Evolutionary conservation across 1,140 invertebrate genomes (phyloP), one percentile per base, ranked within the genome.

Genomic region (Lepeophtheirus salmonis): DNA sequence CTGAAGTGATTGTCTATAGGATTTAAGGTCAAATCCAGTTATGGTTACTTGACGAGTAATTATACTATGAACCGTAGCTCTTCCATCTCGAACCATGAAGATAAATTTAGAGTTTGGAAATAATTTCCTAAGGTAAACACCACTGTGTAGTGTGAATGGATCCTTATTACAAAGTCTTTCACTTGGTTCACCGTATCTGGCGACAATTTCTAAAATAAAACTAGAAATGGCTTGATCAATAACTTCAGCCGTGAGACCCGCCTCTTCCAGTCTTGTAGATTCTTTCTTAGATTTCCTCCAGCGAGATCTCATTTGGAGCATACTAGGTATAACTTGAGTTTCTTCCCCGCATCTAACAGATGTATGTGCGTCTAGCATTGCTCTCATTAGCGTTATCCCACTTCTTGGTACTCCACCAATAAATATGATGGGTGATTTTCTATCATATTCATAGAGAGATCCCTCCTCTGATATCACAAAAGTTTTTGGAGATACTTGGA

Each of bases 291-390:
- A 89, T 70, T 87, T 89, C 60, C 86, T 76, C 90, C 90, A 96
- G 67, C 92, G 87, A 64, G 84, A 81, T 65, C 88, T n/a, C 76
- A 95, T 82, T 56, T 58, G 87, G 59, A 94, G 77, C 65, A 96
- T 82, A 63, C 90, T 77, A 22, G 94, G 95, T 69, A 98, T 92
- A 50, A 98, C 88, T 63, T 94, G 77, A 4, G 94, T 97, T 73
- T 97, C 94, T 73, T 97, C 92, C 3, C 94, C 94, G 74, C 95
- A 98, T 72, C 90, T 82, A 65, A 97, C 86, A 70, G 89, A 83
- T 89, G 89, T n/a, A 79, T 98, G 95, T 49, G 95, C 92, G 75
- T 98, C 95, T 56, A 98, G 75, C 86, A 98, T 94, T 62, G 91
- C 94, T 69, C 95, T 78, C 82, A 95, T 90, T 57, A 97, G 77